Base-by-base conservation (phyloP, 1,140 invertebrate genomes). In the Hestina assimilis region DNA sequence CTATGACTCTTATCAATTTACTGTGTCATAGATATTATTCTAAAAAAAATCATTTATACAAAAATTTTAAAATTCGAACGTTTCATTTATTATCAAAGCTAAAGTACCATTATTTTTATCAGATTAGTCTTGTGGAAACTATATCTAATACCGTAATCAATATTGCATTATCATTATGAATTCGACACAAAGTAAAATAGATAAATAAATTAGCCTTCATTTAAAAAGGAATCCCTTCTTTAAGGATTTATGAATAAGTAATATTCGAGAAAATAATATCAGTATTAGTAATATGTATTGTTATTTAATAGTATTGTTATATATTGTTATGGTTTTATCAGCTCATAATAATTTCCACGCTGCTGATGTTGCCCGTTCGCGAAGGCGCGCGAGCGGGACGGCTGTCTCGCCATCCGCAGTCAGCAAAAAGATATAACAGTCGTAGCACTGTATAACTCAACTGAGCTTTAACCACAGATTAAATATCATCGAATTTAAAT, bases 391-490 rank as follows among this genome's bases (percentile, higher is more conserved):
- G 73, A 77, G 79, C 66, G 69, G 66, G 72, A 78, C 77, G 75
- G 71, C 78, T 75, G 78, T 77, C 79, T 79, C 68, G 66, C 76
- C 72, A 68, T 73, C 75, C 72, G 67, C 63, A 80, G 74, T 84
- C 81, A 85, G 83, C 83, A 83, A 78, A 83, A 84, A 83, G 79
- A 78, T 83, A 83, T 77, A 81, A 65, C 63, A 59, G 55, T 57
- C 57, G 52, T 59, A 63, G 64, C 43, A 64, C 42, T 52, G 45
- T 64, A 62, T 57, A 67, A 61, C 66, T 61, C 57, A 47, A 64
- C 52, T 47, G 29, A 59, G 56, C 41, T 59, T 59, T 42, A 51
- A 59, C 57, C 53, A 50, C 17, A 47, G 38, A 63, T 47, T 63
- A 54, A 48, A 58, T 54, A 54, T 50, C 23, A 63, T 54, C 26